Evolutionary conservation across 2,888 invertebrate species (phyloP).

Genomic region (Drosophila macrothrix): DNA sequence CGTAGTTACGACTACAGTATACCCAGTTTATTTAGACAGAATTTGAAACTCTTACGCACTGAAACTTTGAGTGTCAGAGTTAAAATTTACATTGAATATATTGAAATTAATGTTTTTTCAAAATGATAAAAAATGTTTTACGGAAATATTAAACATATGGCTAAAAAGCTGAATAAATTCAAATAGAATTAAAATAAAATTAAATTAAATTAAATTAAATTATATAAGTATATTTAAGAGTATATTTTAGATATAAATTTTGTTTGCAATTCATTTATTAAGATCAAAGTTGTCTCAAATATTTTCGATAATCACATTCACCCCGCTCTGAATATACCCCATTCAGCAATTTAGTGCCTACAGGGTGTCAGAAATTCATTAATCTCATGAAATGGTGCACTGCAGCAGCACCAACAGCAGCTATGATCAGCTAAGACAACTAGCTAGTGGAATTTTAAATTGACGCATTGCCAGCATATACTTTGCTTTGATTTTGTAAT

Average conservation of each 20-base stretch:
- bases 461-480: slow-evolving; percentile 60
- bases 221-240: no score
- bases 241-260: background rate
- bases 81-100: background rate
- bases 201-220: no score
- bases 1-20: background rate
- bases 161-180: background rate
- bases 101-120: background rate
- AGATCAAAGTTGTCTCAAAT: background rate
- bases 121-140: background rate
- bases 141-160: no score
- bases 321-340: background rate
- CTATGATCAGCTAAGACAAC: slow-evolving; percentile 33
- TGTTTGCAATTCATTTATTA: background rate
- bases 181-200: background rate
- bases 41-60: background rate
- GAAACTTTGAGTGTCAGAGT: background rate
- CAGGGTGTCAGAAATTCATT: slow-evolving; percentile 37
- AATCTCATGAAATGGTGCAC: slow-evolving; percentile 46
- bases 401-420: slow-evolving; percentile 38
- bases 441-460: slow-evolving; percentile 54
- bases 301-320: background rate
- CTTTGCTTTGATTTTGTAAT: slow-evolving; percentile 62
- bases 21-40: slow-evolving; percentile 9
- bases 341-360: background rate